Conservation (phyloP, 2,113 vertebrate genomes). For the Chelonoidis abingdonii region DNA sequence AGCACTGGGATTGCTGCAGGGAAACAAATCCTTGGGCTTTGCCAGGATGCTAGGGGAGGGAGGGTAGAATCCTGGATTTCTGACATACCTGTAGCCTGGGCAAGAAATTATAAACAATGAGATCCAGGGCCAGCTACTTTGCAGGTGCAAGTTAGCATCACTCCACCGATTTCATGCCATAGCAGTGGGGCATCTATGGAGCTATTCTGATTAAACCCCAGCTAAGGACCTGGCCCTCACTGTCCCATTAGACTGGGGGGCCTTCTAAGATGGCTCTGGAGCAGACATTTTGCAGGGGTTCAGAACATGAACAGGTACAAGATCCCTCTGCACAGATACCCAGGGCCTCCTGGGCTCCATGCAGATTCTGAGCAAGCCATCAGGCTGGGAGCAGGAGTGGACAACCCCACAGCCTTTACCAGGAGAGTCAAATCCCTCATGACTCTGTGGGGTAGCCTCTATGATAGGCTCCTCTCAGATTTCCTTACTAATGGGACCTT, state of each 20-base stretch:
- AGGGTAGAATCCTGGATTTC: too few species aligned
- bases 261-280: background rate
- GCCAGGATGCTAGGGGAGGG: background rate
- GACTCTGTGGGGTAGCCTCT: too few species aligned
- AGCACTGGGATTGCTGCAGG: background rate
- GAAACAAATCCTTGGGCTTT: background rate
- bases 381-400: too few species aligned
- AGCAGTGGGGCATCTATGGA: background rate
- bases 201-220: background rate
- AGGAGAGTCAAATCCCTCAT: too few species aligned
- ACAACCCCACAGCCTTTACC: too few species aligned
- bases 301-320: background rate
- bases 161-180: background rate
- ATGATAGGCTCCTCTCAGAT: too few species aligned
- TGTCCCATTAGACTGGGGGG: background rate
- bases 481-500: too few species aligned
- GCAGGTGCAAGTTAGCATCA: background rate
- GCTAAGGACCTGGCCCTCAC: background rate
- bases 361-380: too few species aligned
- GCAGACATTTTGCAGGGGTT: background rate
- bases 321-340: background rate
- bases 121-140: background rate
- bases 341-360: too few species aligned
- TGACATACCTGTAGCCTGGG: background rate
- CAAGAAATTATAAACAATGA: background rate